Conservation (phyloP, 2,113 vertebrate genomes). For the Cynoglossus semilaevis region DNA sequence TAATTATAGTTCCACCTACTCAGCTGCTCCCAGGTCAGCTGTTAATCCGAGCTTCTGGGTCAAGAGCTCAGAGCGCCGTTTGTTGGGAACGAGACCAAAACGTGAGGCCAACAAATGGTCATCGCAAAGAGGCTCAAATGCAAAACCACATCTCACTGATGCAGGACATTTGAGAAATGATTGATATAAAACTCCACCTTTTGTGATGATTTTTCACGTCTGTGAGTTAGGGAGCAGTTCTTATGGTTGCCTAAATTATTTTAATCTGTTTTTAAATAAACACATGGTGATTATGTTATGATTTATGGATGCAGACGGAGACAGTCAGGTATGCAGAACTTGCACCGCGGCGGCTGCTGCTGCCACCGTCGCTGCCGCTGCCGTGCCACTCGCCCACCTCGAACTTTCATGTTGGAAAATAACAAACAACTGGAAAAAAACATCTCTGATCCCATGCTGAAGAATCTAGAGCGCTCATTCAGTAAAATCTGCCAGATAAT, state of each 20-base stretch:
- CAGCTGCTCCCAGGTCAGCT: constrained; percentile 58
- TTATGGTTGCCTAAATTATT: no score
- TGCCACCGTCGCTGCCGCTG: constrained; percentile 27
- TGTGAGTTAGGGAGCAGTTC: no score
- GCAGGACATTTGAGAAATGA: no score
- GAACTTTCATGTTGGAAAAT: constrained; percentile 16
- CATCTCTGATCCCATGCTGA: constrained; percentile 15
- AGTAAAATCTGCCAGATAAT: constrained; percentile 39
- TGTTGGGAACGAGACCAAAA: constrained; percentile 24
- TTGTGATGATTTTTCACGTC: no score
- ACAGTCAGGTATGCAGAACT: constrained; percentile 15
- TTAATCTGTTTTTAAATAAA: no score
- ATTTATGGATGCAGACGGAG: constrained; percentile 25
- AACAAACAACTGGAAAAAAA: constrained; percentile 28
- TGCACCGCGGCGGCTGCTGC: constrained; percentile 22
- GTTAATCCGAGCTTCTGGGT: constrained; percentile 63
- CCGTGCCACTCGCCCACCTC: constrained; percentile 6
- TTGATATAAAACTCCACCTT: no score
- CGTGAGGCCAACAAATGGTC: constrained; percentile 17
- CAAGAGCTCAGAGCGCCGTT: constrained; percentile 60
- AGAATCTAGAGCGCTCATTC: constrained; percentile 38
- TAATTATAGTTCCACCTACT: constrained; percentile 59
- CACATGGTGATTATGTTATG: constrained; percentile 1
- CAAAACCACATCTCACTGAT: constrained; percentile 19
- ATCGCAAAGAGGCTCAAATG: constrained; percentile 1